These are phyloP conservation scores for Noturus placidus DNA, from an alignment of 2,113 vertebrate genomes.

Conservation along the genomic window DNA sequence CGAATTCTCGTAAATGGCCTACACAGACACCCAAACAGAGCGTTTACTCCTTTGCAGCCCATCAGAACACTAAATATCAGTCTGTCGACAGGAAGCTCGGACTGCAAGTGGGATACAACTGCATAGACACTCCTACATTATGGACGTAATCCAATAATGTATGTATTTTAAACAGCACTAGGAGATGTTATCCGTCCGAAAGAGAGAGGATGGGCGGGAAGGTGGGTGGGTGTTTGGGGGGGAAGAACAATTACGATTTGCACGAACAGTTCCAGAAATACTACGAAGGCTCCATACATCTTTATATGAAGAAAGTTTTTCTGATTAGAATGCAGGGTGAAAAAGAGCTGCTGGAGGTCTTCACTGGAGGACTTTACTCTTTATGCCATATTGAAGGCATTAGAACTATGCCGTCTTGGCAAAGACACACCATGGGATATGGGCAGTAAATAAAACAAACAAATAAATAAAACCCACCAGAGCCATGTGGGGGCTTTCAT, in stretches of 20 bases:
- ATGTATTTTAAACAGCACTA: neutral
- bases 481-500: conserved; percentile 14
- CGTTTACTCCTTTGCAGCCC: neutral
- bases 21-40: neutral
- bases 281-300: neutral
- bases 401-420: conserved; percentile 52
- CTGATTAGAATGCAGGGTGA: conserved; percentile 12
- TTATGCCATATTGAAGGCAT: conserved; percentile 66
- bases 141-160: neutral
- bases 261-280: neutral
- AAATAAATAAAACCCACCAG: conserved; percentile 7
- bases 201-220: too few relatives aligned
- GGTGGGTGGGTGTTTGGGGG: neutral
- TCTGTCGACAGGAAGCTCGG: neutral
- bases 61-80: neutral
- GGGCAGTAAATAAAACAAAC: conserved; percentile 10
- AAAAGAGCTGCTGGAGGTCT: conserved; percentile 47
- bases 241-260: conserved; percentile 1
- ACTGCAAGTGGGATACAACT: neutral
- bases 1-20: neutral
- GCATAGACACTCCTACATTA: neutral
- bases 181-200: neutral
- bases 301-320: neutral
- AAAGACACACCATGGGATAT: conserved; percentile 40
- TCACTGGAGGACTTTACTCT: conserved; percentile 21